A percentile compares a stretch with the other conserved stretches of the same genome.
These are phyloP conservation scores for Scelioninae gen. 1 DNA, from an alignment of 2,888 invertebrate genomes.

Conservation along the genomic window DNA sequence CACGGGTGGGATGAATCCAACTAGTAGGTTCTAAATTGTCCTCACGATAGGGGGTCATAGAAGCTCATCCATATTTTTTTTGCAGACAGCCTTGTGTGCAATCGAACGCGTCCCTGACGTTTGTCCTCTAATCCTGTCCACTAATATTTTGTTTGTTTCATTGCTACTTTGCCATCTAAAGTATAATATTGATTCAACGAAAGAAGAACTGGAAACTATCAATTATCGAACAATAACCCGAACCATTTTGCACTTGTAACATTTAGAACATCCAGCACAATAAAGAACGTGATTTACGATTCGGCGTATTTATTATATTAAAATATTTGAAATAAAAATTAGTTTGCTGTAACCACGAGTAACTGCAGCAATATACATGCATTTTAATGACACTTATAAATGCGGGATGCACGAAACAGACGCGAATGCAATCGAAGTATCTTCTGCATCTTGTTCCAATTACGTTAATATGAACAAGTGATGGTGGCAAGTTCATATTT, in stretches of 20 bases:
- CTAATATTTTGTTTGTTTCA: constrained; percentile 70
- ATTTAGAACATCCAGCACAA: constrained; percentile 27
- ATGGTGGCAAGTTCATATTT: constrained; percentile 67
- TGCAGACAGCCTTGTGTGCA: constrained; percentile 29
- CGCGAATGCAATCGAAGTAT: constrained; percentile 66
- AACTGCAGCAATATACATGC: constrained; percentile 60
- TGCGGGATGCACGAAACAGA: constrained; percentile 46
- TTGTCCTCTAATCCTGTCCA: constrained; percentile 61
- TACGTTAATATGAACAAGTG: constrained; percentile 71
- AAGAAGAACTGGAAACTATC: constrained; percentile 58
- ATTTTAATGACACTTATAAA: constrained; percentile 63
- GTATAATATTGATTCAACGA: constrained; percentile 61
- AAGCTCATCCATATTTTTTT: constrained; percentile 58
- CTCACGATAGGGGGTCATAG: constrained; percentile 80
- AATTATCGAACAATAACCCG: constrained; percentile 61
- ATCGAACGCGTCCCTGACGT: constrained; percentile 59
- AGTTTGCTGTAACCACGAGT: constrained; percentile 62
- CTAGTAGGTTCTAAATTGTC: constrained; percentile 82
- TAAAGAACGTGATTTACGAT: constrained; percentile 55
- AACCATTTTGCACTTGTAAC: constrained; percentile 24
- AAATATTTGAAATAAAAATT: constrained; percentile 67
- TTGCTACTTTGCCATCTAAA: constrained; percentile 67
- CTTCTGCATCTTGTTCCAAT: constrained; percentile 71
- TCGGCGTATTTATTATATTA: constrained; percentile 57
- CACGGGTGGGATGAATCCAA: constrained; percentile 77